Evolutionary conservation across 2,113 vertebrate genomes (phyloP).

Genomic region (Trinectes maculatus): DNA sequence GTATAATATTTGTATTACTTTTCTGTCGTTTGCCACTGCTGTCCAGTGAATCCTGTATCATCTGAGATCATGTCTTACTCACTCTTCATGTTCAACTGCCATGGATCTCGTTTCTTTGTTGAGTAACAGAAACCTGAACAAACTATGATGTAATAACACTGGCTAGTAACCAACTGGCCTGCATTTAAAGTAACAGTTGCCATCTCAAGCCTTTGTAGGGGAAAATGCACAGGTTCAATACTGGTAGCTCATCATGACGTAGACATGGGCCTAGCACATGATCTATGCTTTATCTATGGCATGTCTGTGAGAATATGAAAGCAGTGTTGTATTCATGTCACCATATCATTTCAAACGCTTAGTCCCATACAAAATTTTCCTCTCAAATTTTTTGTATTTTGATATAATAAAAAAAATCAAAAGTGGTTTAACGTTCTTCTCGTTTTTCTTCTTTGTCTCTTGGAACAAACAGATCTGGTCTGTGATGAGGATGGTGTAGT

Average conservation of each 20-base stretch:
- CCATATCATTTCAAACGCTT: constrained; percentile 84
- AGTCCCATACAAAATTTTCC: constrained; percentile 83
- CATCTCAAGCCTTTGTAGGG: constrained; percentile 63
- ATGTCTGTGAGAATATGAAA: constrained; percentile 75
- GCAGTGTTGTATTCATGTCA: constrained; percentile 80
- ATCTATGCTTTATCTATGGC: constrained; percentile 74
- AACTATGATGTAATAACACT: constrained; percentile 50
- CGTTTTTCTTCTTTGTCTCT: constrained; percentile 27
- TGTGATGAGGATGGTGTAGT: constrained; percentile 56
- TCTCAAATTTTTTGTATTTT: constrained; percentile 87
- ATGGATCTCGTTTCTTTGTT: constrained; percentile 66
- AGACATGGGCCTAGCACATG: constrained; percentile 70
- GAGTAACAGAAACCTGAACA: constrained; percentile 64
- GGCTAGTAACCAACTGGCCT: constrained; percentile 61
- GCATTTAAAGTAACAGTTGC: constrained; percentile 53
- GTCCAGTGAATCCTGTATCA: constrained; percentile 75
- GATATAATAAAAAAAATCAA: constrained; percentile 85
- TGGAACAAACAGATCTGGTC: background rate
- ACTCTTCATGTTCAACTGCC: constrained; percentile 78
- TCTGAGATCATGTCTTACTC: constrained; percentile 74
- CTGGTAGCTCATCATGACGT: constrained; percentile 64
- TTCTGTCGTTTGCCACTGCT: constrained; percentile 79
- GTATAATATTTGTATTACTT: constrained; percentile 83
- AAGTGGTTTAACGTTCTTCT: constrained; percentile 55
- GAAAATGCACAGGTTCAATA: constrained; percentile 67